Evolutionary conservation across 2,888 invertebrate species (phyloP), one percentile per base, ranked within the genome.

Genomic region (Drosophila paracracens): DNA sequence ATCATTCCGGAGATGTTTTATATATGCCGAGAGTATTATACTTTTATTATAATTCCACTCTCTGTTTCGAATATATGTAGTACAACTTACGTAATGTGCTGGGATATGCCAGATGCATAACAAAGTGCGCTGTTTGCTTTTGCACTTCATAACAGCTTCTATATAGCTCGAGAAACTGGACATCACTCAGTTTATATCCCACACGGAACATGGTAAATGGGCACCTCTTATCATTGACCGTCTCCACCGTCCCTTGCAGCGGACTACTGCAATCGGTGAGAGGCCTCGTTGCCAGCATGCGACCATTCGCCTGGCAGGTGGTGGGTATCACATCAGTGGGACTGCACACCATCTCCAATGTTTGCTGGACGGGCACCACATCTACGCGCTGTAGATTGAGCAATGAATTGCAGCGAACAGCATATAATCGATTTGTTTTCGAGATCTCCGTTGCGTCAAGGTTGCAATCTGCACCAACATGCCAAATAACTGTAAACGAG

Each of bases 111-210:
- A n/a, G 6, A 27, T 89, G 73, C 16, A 70, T 46, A 13, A 75
- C 74, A 38, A 71, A 84, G 21, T 73, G 58, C 0, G 79, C 73
- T 7, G 40, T 35, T 1, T 62, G 58, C 4, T 5, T 35, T 0
- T 0, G 0, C 4, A 8, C 2, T n/a, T 85, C 59, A 18, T 61
- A 89, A 33, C 84, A 85, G 7, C 72, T 82, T 48, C 84, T 53
- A 21, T 81, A 84, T 21, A 89, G 48, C 36, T 89, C 83, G 16
- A 89, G 11, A 40, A 89, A 89, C 1, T 35, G n/a, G 0, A 43
- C 1, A 2, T 8, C 25, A 25, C 2, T 36, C 2, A 75, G 5
- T 2, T 58, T 54, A 11, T 81, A 83, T 16, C 83, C 83, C 10
- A 84, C 82, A 7, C 69, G 57, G 21, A 68, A 74, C 70, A 71